Evolutionary conservation across 2,888 invertebrate genomes (phyloP), one percentile per base, ranked within the genome.

Genomic region (Lasioglossum pauxillum): DNA sequence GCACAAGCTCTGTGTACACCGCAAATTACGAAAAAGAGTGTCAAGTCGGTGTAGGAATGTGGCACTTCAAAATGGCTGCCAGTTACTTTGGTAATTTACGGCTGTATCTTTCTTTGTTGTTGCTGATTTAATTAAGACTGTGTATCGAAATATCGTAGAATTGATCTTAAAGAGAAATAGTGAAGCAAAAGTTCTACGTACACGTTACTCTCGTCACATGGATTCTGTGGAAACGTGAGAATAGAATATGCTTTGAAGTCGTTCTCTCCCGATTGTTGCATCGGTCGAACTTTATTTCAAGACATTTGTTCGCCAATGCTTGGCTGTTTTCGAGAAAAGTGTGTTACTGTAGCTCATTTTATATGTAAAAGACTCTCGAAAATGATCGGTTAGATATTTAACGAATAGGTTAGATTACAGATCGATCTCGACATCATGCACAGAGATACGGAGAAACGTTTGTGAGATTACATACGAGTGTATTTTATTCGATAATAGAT

Each of bases 61-160:
- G 96, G 96, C 97, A 97, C 97, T 97, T 97, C 97, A 97, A 97
- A 96, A 97, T 97, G 97, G 97, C 97, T 96, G 97, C 97, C 96
- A 95, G 95, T 95, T 95, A 95, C 95, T 95, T 94, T 94, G 94
- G 94, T 95, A 95, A 95, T 95, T 95, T 95, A 95, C 95, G 94
- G 94, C 94, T 94, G 94, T 94, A 93, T 94, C 93, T 94, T 94
- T 94, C 95, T 95, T 95, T 95, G 95, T 95, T 95, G 94, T 95
- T 88, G 90, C 89, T 85, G 82, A 86, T 82, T 84, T 90, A 90
- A 90, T 89, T 90, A 88, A 85, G 77, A 76, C 72, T 76, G 82
- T 76, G 89, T 84, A 90, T 88, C 88, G 86, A 85, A 86, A 89
- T 88, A 89, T 78, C 71, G 79, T 83, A 85, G 84, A 83, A 84